Evolutionary conservation across 2,797 vertebrate genomes (phyloP).

Genomic region (Falco concolor): DNA sequence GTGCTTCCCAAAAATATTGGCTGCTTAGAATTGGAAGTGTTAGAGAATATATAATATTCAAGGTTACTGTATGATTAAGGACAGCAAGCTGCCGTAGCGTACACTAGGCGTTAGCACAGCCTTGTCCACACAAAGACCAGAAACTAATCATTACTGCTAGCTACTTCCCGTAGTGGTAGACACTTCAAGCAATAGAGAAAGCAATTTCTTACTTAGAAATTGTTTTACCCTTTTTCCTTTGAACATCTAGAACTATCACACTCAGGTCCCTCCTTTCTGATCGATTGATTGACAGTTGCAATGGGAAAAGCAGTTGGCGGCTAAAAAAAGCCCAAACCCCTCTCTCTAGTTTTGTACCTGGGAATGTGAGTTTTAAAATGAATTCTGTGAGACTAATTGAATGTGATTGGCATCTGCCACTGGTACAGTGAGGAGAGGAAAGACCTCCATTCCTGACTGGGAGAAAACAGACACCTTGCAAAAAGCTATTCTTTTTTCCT

Average conservation of each 20-base stretch:
- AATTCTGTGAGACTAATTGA: constrained; percentile 62
- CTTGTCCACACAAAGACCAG: constrained; percentile 25
- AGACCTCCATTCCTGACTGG: background rate
- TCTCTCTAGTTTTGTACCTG: constrained; percentile 14
- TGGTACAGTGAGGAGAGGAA: constrained; percentile 4
- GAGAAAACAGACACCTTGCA: background rate
- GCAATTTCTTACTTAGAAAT: constrained; percentile 64
- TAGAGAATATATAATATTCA: constrained; percentile 48
- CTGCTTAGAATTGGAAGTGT: constrained; percentile 40
- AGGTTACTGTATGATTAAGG: constrained; percentile 52
- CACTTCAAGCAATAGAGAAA: constrained; percentile 31
- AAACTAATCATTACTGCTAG: constrained; percentile 59
- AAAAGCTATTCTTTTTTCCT: constrained; percentile 1
- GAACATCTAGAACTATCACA: constrained; percentile 25
- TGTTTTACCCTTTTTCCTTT: constrained; percentile 59
- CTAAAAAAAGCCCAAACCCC: background rate
- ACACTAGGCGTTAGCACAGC: constrained; percentile 7
- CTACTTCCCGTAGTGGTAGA: constrained; percentile 41
- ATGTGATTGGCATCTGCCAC: constrained; percentile 63
- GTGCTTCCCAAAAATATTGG: constrained; percentile 11
- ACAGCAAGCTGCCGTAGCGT: constrained; percentile 20
- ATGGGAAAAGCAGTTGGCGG: constrained; percentile 12
- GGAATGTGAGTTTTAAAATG: constrained; percentile 40
- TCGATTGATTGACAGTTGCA: constrained; percentile 47
- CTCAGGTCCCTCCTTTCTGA: constrained; percentile 29